Evolutionary conservation across 2,113 vertebrate species (phyloP), one percentile per base, ranked within the genome.

Genomic region (Callaeas wilsoni): DNA sequence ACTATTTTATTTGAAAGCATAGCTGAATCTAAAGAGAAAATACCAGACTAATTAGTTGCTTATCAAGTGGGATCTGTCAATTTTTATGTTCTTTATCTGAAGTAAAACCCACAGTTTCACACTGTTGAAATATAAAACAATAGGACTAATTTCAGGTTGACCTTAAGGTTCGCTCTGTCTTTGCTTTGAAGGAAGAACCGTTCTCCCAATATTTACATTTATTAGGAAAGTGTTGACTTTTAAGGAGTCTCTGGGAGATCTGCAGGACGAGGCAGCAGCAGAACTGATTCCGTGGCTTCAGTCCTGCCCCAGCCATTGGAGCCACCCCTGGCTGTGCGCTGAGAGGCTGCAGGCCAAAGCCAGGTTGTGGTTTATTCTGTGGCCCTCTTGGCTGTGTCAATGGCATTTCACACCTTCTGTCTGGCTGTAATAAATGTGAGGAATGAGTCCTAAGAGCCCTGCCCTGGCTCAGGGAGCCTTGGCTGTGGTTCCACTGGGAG

Each of bases 31-130:
- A 68, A 92, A 67, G 69, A 84, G 76, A 81, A 94, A 87, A 67
- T 68, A 63, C 47, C 80, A 67, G 56, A 12, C 56, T 89, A 74
- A 94, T 94, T 75, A 81, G 56, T 47, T 88, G 60, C 63, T 90
- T 87, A 52, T 92, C 71, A 81, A 68, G 12, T 44, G 33, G 44
- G 60, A 22, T 53, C 37, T 47, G 55, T 35, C 64, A 33, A 7
- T 81, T 86, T 69, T 60, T 64, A 4, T 78, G 8, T 89, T 67
- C 39, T 77, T 92, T 80, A 65, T 80, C 30, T 32, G 16, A 73
- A 88, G 26, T 39, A 27, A 50, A 86, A 49, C 26, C 22, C 33
- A 30, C 39, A 12, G 17, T 42, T 33, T 69, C 41, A 42, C 1
- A 3, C 50, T 49, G 63, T 9, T 50, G 39, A 47, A 71, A 29